These are phyloP conservation scores for Diacarnus erythraeanus DNA, from an alignment of 37 sponge, comb jelly and placozoan species.

Conservation along the genomic window DNA sequence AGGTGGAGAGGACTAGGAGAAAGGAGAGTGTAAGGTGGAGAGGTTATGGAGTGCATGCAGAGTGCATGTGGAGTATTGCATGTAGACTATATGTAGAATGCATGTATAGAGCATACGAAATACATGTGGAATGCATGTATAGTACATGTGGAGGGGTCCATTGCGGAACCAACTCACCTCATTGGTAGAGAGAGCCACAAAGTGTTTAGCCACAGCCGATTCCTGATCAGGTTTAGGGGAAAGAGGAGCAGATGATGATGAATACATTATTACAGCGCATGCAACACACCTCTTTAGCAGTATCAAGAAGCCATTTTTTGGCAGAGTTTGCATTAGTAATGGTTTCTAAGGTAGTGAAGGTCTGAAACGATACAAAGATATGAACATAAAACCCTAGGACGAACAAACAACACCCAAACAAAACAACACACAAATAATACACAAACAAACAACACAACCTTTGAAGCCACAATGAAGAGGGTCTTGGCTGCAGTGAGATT, in stretches of 20 bases:
- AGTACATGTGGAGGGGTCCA: too few species aligned
- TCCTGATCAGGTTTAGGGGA: conserved; percentile 32
- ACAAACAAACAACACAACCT: conserved; percentile 42
- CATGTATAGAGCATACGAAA: too few species aligned
- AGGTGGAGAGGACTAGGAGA: too few species aligned
- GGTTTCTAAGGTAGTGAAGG: conserved; percentile 98
- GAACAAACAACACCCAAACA: not conserved
- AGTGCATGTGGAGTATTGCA: too few species aligned
- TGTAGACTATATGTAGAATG: too few species aligned
- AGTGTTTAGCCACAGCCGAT: conserved; percentile 95
- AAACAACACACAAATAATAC: not conserved
- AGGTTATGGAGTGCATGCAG: not conserved
- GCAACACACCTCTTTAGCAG: conserved; percentile 76
- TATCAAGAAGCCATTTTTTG: conserved; percentile 83
- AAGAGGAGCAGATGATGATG: not conserved
- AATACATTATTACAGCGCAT: not conserved
- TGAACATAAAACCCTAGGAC: not conserved
- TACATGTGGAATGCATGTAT: too few species aligned
- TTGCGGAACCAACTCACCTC: conserved; percentile 63
- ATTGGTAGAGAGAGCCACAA: conserved; percentile 99
- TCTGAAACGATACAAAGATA: conserved; percentile 48
- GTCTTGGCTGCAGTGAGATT: conserved; percentile 78
- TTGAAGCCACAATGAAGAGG: conserved; percentile 95
- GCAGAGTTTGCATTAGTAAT: conserved; percentile 98
- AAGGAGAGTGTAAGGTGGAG: not conserved